phyloP scores from a whole-genome alignment of 2,113 vertebrate genomes.

The Pimephales promelas region DNA sequence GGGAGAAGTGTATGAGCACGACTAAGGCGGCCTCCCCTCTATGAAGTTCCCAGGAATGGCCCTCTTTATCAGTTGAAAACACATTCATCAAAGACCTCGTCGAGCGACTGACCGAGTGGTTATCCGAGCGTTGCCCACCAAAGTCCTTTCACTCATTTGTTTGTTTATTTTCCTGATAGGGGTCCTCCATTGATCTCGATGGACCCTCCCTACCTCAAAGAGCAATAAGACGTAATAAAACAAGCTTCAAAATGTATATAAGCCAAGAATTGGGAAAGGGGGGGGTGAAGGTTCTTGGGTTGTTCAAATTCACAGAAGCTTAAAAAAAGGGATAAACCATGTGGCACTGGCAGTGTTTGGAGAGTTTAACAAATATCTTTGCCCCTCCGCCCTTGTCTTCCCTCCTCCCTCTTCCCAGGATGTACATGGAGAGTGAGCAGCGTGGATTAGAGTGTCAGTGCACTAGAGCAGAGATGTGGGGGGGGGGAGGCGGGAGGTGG shows the following conservation, averaged over 20 bases:
- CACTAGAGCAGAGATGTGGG: conserved; percentile 60
- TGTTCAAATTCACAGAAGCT: conserved; percentile 12
- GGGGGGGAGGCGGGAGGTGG: conserved; percentile 49
- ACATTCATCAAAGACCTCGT: conserved; percentile 54
- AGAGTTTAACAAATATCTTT: conserved; percentile 48
- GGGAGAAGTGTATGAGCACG: conserved; percentile 9
- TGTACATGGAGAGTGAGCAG: conserved; percentile 63
- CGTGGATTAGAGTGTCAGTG: conserved; percentile 79
- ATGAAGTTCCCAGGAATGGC: conserved; percentile 29
- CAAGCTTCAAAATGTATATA: conserved; percentile 15
- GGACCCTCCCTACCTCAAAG: not conserved
- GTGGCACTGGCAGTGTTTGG: conserved; percentile 44
- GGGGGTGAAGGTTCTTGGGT: not conserved
- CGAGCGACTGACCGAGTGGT: conserved; percentile 37
- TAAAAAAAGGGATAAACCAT: conserved; percentile 44
- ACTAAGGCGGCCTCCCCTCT: conserved; percentile 4
- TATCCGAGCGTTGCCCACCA: conserved; percentile 32
- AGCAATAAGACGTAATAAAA: conserved; percentile 47
- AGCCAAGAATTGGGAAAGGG: conserved; percentile 2
- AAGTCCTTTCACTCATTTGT: conserved; percentile 26
- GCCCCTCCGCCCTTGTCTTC: conserved; percentile 12
- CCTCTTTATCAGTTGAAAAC: conserved; percentile 57
- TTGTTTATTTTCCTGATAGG: conserved; percentile 53
- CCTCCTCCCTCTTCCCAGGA: conserved; percentile 43
- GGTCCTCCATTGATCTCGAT: conserved; percentile 44